Evolutionary conservation across 1,140 invertebrate species (phyloP).

Genomic region (Drosophila sp.): DNA sequence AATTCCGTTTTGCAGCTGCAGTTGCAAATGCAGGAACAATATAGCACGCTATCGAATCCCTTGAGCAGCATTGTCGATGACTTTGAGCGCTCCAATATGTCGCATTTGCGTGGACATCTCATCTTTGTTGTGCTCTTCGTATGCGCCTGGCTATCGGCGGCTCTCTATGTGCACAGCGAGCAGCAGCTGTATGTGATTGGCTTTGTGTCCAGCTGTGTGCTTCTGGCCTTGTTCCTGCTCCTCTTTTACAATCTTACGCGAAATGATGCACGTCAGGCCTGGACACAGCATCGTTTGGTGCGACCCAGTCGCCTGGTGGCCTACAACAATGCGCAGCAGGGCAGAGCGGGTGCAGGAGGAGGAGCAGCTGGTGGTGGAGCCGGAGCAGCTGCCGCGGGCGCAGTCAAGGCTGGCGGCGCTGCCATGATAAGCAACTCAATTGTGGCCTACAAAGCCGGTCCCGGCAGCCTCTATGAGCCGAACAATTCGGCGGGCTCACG

Average conservation of each 20-base stretch:
- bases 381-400: background rate
- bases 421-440: constrained; percentile 72
- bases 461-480: constrained; percentile 74
- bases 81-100: constrained; percentile 91
- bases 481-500: constrained; percentile 86
- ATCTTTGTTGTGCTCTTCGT: constrained; percentile 91
- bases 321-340: constrained; percentile 56
- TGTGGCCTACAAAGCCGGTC: constrained; percentile 71
- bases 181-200: constrained; percentile 88
- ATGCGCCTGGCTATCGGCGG: constrained; percentile 90
- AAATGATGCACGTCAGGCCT: constrained; percentile 91
- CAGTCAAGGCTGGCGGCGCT: constrained; percentile 28
- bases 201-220: constrained; percentile 90
- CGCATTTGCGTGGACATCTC: constrained; percentile 92
- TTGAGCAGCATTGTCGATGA: constrained; percentile 92
- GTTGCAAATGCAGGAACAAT: constrained; percentile 63
- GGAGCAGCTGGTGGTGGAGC: background rate
- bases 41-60: constrained; percentile 86
- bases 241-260: constrained; percentile 94
- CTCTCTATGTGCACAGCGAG: constrained; percentile 85
- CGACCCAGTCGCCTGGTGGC: constrained; percentile 85
- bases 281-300: constrained; percentile 87
- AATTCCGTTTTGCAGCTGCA: constrained; percentile 35
- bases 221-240: constrained; percentile 93
- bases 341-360: constrained; percentile 23